phyloP scores from a whole-genome alignment of 2,888 invertebrate genomes.

The Trachelus iudaicus region DNA sequence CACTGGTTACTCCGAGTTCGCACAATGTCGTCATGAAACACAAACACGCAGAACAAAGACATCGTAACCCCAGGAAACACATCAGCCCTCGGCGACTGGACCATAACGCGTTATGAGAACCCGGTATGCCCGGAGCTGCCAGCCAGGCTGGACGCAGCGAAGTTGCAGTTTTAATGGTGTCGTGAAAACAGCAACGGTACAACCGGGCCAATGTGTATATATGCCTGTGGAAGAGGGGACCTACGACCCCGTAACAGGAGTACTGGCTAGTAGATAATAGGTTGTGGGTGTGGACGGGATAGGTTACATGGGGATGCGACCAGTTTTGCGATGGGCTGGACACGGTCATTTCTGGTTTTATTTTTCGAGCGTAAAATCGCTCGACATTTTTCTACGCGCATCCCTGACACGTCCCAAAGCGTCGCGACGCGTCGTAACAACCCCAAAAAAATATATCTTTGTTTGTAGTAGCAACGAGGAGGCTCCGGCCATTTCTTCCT shows the following conservation, averaged over 20 bases:
- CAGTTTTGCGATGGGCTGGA: conserved; percentile 23
- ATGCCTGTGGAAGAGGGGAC: not conserved
- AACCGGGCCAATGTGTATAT: conserved; percentile 11
- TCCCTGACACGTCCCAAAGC: not conserved
- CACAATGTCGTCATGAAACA: conserved; percentile 11
- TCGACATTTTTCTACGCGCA: conserved; percentile 18
- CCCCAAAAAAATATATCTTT: no score
- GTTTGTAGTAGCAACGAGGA: not conserved
- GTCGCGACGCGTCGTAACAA: not conserved
- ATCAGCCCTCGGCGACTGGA: conserved; percentile 47
- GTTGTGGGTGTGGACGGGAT: not conserved
- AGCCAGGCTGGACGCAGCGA: conserved; percentile 35
- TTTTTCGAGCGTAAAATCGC: conserved; percentile 26
- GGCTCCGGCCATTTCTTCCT: not conserved
- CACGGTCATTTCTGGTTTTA: conserved; percentile 25
- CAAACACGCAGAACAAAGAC: conserved; percentile 51
- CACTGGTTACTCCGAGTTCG: conserved; percentile 27
- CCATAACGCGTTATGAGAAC: conserved; percentile 52
- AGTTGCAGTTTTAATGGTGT: conserved; percentile 56
- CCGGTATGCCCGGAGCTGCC: conserved; percentile 5
- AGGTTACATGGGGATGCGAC: not conserved
- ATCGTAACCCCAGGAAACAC: conserved; percentile 49
- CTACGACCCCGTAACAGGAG: not conserved
- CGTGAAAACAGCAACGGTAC: conserved; percentile 46
- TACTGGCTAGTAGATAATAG: not conserved